phyloP scores from a whole-genome alignment of 2,797 vertebrate species.

The Amblyraja radiata region DNA sequence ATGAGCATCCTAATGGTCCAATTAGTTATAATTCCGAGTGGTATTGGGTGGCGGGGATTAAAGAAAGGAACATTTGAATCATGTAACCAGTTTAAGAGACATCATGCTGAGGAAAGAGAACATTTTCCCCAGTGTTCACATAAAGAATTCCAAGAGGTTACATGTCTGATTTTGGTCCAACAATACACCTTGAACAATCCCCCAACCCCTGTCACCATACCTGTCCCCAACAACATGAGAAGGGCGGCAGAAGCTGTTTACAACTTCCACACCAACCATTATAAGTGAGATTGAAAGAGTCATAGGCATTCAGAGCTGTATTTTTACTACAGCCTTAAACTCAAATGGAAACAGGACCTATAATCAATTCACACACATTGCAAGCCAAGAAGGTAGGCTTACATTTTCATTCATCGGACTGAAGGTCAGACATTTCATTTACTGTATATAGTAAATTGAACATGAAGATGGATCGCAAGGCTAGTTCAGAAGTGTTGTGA shows the following conservation, averaged over 20 bases:
- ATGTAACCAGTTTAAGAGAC: background rate
- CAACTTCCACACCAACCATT: background rate
- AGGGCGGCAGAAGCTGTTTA: background rate
- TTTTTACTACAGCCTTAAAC: background rate
- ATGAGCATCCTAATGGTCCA: background rate
- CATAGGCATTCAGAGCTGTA: background rate
- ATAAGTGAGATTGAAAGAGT: background rate
- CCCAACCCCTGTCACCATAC: no score
- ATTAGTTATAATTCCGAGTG: background rate
- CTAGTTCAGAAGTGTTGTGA: no score
- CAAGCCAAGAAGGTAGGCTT: background rate
- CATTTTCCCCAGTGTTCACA: background rate
- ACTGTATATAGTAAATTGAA: no score
- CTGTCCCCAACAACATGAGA: background rate
- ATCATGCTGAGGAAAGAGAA: background rate
- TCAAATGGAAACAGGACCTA: background rate
- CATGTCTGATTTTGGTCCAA: background rate
- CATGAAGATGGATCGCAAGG: no score
- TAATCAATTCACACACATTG: background rate
- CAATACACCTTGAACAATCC: background rate
- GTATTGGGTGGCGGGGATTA: no score
- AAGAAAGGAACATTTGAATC: background rate
- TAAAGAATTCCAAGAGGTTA: background rate
- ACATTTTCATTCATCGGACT: background rate
- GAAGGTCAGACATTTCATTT: background rate